Evolutionary conservation across 2,113 vertebrate genomes (phyloP), one percentile per base, ranked within the genome.

Genomic region (Peromyscus polionotus): DNA sequence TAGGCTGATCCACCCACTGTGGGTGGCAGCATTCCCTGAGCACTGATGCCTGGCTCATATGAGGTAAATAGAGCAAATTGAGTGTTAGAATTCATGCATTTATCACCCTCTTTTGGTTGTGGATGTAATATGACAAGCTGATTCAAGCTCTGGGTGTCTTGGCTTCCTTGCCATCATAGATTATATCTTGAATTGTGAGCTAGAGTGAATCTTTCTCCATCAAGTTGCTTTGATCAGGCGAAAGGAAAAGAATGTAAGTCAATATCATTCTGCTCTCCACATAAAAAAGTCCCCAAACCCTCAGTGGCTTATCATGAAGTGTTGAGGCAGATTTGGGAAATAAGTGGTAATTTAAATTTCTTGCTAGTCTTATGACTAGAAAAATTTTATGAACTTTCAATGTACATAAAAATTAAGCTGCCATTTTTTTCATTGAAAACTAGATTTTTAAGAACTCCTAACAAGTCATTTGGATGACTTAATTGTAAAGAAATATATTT

Each of bases 331-430:
- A 93, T 72, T 36, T 86, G 33, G 80, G 26, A 57, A 73, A 88
- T 72, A 63, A 88, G 75, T 42, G 12, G n/a, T 6, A 16, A 93
- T 39, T 94, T 88, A 90, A 73, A 95, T 89, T 42, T 90, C 39
- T 89, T 90, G 67, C 28, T 88, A 8, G 45, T 33, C 5, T 77
- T 77, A 80, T 92, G 65, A n/a, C 8, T 79, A 95, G 22, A 59
- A 94, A 59, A 90, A n/a, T 90, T 89, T 92, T 42, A 42, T 42
- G 42, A 42, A 42, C 6, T 96, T 97, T 88, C 22, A 67, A 84
- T 93, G 39, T 51, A 91, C 26, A 79, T 75, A 86, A 96, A 90
- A 31, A 24, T 45, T 91, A 91, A 48, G 72, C 95, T n/a, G 12
- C 85, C 22, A 57, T 54, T 48, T 87, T 87, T 73, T 96, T 86